Percentiles rank a stretch among this genome's conserved stretches.
Evolutionary conservation across 2,797 vertebrate species (phyloP).

Genomic region (Luscinia megarhynchos): DNA sequence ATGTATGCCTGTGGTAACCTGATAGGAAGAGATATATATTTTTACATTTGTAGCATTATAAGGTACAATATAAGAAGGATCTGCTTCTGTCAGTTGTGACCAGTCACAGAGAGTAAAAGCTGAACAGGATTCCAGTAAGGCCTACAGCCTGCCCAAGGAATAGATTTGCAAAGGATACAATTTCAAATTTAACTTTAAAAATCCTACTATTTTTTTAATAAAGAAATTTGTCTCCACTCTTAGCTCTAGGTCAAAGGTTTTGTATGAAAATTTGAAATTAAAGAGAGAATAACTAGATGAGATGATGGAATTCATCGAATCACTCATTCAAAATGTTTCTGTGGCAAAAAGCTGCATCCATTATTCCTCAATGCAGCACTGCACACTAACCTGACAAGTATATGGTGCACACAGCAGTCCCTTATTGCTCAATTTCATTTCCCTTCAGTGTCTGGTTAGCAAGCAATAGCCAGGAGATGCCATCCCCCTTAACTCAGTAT

Average conservation of each 20-base stretch:
- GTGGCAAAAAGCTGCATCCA: neutral
- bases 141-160: neutral
- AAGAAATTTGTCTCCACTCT: neutral
- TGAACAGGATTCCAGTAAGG: neutral
- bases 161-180: neutral
- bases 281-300: neutral
- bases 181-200: neutral
- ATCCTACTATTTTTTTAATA: neutral
- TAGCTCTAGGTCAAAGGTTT: neutral
- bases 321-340: neutral
- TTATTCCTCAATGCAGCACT: neutral
- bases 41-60: neutral
- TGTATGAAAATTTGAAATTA: neutral
- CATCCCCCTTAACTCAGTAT: neutral
- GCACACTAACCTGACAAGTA: conserved; percentile 9
- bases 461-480: conserved; percentile 26
- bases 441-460: conserved; percentile 7
- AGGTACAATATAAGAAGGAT: neutral
- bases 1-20: neutral
- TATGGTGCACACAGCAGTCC: neutral
- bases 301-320: neutral
- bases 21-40: neutral
- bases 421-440: conserved; percentile 37
- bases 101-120: neutral
- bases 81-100: neutral